phyloP scores from a whole-genome alignment of 1,140 invertebrate species.

The Atta colombica region DNA sequence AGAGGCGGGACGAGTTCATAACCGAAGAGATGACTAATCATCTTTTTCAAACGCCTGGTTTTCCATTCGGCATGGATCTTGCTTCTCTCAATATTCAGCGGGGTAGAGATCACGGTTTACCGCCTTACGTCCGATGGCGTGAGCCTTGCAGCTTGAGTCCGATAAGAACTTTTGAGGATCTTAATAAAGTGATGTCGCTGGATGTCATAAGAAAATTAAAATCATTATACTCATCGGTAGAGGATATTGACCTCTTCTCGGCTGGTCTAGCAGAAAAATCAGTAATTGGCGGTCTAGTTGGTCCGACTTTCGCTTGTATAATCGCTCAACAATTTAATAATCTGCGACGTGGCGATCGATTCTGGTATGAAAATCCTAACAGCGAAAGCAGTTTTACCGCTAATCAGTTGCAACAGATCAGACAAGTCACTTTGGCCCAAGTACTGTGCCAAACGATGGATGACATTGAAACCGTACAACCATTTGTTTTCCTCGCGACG shows the following conservation, averaged over 20 bases:
- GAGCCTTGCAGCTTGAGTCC: conserved; percentile 92
- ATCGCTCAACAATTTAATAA: conserved; percentile 97
- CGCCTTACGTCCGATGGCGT: conserved; percentile 93
- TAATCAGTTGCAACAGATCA: conserved; percentile 95
- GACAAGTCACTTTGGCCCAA: conserved; percentile 92
- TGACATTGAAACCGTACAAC: conserved; percentile 90
- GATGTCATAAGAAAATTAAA: conserved; percentile 89
- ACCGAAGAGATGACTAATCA: conserved; percentile 94
- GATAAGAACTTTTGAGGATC: conserved; percentile 92
- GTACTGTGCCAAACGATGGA: conserved; percentile 95
- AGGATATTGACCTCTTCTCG: conserved; percentile 97
- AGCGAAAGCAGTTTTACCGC: conserved; percentile 92
- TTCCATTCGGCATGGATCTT: conserved; percentile 94
- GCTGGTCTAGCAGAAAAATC: conserved; percentile 94
- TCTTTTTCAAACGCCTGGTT: conserved; percentile 92
- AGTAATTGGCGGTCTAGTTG: conserved; percentile 94
- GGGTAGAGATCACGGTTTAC: conserved; percentile 95
- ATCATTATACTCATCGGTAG: conserved; percentile 90
- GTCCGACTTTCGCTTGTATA: conserved; percentile 98
- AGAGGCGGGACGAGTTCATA: conserved; percentile 94
- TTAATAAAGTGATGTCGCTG: conserved; percentile 90
- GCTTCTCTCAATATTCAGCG: conserved; percentile 96
- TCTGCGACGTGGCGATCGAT: conserved; percentile 95
- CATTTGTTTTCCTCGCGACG: conserved; percentile 92
- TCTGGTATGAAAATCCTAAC: conserved; percentile 95